Conservation (phyloP, 2,797 vertebrate species). For the Mus caroli region DNA sequence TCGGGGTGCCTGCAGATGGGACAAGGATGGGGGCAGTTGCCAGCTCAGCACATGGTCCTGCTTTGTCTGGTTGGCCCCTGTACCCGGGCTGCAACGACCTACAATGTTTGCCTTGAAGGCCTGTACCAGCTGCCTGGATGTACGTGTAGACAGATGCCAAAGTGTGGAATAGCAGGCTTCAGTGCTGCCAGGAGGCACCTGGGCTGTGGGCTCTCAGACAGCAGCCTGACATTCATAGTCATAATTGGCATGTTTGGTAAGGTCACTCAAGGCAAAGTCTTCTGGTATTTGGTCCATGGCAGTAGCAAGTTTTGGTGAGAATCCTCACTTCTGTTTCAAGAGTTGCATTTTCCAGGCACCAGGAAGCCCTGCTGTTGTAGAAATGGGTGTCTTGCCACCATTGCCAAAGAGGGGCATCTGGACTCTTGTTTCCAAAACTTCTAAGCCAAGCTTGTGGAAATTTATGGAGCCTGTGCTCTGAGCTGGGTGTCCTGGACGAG, state of each 20-base stretch:
- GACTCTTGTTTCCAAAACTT: neutral
- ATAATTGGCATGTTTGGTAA: neutral
- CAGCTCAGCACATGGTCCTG: neutral
- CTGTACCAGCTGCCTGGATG: neutral
- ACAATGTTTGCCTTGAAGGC: neutral
- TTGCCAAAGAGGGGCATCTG: neutral
- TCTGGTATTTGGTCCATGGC: neutral
- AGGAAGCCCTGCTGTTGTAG: neutral
- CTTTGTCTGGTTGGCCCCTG: neutral
- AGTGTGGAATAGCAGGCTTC: neutral
- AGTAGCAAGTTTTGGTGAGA: neutral
- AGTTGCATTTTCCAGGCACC: neutral
- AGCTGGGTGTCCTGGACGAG: neutral
- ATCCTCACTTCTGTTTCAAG: neutral
- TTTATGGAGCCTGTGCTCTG: neutral
- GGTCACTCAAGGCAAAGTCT: neutral
- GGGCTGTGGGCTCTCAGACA: neutral
- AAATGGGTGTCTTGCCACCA: neutral
- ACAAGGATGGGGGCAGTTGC: neutral
- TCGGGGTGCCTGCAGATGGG: neutral
- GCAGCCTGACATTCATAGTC: no score
- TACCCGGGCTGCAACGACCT: neutral
- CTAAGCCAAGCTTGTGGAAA: neutral
- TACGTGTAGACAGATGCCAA: neutral
- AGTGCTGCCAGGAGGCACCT: neutral